A percentile compares a stretch with the other conserved stretches of the same genome.
Conservation (phyloP, 2,113 vertebrate genomes). For the Hippocampus comes region DNA sequence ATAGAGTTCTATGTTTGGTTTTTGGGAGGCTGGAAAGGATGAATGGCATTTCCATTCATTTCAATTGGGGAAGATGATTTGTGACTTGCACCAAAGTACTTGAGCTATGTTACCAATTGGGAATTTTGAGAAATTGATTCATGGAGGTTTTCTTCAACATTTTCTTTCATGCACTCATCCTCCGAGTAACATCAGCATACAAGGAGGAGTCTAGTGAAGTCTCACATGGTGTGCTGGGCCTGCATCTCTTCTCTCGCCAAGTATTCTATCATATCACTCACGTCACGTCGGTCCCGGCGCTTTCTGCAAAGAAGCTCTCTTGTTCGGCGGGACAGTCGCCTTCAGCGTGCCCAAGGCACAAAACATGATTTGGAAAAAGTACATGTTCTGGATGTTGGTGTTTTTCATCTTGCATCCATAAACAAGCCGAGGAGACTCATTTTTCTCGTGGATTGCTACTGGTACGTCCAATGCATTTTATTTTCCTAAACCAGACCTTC, state of each 20-base stretch:
- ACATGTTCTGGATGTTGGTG: slow-evolving; percentile 8
- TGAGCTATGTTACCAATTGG: neutral
- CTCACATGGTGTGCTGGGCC: neutral
- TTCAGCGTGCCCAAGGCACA: neutral
- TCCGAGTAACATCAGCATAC: slow-evolving; percentile 18
- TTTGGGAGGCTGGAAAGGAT: neutral
- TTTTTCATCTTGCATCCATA: neutral
- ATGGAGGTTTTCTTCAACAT: neutral
- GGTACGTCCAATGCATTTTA: neutral
- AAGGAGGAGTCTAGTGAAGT: slow-evolving; percentile 45
- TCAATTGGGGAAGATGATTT: neutral
- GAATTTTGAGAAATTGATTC: neutral
- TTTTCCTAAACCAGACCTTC: neutral
- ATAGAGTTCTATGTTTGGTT: too few species aligned
- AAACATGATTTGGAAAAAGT: neutral
- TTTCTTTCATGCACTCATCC: neutral
- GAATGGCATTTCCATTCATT: neutral
- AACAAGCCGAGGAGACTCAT: slow-evolving; percentile 11
- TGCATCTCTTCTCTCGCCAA: neutral
- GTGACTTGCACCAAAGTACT: neutral
- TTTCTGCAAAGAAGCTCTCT: neutral
- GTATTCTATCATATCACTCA: neutral
- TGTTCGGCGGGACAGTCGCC: neutral
- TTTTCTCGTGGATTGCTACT: neutral
- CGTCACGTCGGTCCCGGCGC: neutral